Base-by-base conservation (phyloP, 2,113 vertebrate species). In the Herpetotheres cachinnans region DNA sequence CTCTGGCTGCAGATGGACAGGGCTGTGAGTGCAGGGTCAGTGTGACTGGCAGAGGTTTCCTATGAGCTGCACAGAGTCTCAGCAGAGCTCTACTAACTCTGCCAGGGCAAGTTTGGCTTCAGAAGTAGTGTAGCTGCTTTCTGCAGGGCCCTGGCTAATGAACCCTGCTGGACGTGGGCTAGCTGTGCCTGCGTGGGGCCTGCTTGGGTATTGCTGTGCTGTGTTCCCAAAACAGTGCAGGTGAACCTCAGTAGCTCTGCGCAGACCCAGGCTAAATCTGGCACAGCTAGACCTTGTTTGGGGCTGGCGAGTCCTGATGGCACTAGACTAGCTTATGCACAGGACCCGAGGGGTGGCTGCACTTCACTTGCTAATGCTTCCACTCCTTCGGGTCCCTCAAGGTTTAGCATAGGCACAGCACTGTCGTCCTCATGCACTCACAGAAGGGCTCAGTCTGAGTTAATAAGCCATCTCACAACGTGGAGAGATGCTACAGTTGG, bases 11-110 rank as follows among this genome's bases (percentile, higher is more conserved):
- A 65, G 71, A 54, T 63, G 54, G 58, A 25, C 20, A 0, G 2
- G 44, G 47, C 49, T 92, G 52, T 24, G 44, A 38, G 19, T 24
- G 16, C 40, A 27, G 30, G 27, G 27, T 73, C 34, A 16, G 30
- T 7, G 13, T 49, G 30, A 52, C 46, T 66, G 55, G 17, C 63
- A 74, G 38, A 52, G 32, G 18, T 38, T 82, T 82, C 24, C 44
- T 30, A 2, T 19, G 52, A 71, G 47, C 36, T 66, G 11, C 0
- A 0, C 0, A 2, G 25, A n/a, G 27, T 50, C 47, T 46, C 29
- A 36, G 54, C 24, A 63, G 82, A 86, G 36, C 49, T 72, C 42
- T 63, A 1, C n/a, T 20, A n/a, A 38, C 70, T 82, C 70, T 82
- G 59, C 34, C 42, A 73, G 42, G 36, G 10, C 30, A 86, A 34